phyloP scores from a whole-genome alignment of 2,113 vertebrate species.

The Lophotis ruficrista region DNA sequence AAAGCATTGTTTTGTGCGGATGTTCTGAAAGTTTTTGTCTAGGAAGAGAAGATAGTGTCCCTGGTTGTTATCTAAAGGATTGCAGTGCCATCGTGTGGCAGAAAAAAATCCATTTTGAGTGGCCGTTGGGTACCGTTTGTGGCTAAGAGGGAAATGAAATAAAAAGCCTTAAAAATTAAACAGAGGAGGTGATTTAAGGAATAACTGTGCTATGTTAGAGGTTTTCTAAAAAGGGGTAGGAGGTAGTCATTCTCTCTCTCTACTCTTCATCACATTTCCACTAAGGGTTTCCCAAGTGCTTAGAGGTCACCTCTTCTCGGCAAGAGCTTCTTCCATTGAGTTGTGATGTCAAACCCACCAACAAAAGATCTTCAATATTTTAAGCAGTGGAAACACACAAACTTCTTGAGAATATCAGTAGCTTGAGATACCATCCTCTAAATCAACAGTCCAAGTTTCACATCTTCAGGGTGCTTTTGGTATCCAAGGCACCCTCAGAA shows the following conservation, averaged over 20 bases:
- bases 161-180: not conserved
- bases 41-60: fast-evolving
- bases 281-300: not conserved
- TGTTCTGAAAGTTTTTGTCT: not conserved
- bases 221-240: not conserved
- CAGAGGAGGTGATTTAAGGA: not conserved
- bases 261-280: not conserved
- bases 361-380: not conserved
- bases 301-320: not conserved
- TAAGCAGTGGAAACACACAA: not conserved
- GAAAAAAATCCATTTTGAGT: not conserved
- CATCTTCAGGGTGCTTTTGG: not conserved
- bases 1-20: not conserved
- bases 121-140: fast-evolving
- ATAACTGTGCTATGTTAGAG: not conserved
- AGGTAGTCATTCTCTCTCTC: not conserved
- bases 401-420: not conserved
- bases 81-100: constrained; percentile 64
- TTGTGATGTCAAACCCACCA: not conserved
- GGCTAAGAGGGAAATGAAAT: not conserved
- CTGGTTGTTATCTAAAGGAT: not conserved
- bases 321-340: not conserved
- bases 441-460: not conserved
- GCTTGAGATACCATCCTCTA: not conserved
- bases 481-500: not conserved